A percentile compares a stretch with the other conserved stretches of the same genome.
These are phyloP conservation scores for Gallinago solitaria DNA, from an alignment of 2,797 vertebrate species.

Conservation along the genomic window DNA sequence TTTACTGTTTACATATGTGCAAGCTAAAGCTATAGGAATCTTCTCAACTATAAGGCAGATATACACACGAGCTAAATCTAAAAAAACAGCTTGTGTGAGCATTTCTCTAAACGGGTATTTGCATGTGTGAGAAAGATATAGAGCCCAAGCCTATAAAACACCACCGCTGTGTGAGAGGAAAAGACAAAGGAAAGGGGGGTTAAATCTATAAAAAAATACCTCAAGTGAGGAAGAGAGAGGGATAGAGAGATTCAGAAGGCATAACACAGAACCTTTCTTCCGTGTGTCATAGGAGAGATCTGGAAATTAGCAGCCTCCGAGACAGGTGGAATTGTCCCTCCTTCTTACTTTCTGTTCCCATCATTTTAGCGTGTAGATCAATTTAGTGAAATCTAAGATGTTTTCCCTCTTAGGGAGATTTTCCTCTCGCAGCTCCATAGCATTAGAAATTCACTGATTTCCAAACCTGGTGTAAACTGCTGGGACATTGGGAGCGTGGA, in stretches of 20 bases:
- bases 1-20: not conserved
- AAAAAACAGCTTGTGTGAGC: not conserved
- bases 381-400: not conserved
- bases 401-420: not conserved
- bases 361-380: not conserved
- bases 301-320: not conserved
- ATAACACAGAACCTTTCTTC: not conserved
- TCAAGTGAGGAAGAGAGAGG: not conserved
- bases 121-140: not conserved
- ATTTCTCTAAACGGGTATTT: not conserved
- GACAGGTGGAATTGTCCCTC: not conserved
- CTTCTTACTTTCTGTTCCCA: not conserved
- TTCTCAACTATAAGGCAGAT: not conserved
- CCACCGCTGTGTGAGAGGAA: not conserved
- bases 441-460: not conserved
- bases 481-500: fast-evolving
- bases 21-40: not conserved
- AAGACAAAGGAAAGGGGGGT: not conserved
- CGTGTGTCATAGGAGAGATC: not conserved
- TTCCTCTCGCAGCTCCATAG: not conserved
- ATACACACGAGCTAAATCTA: not conserved
- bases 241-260: not conserved
- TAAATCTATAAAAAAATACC: not conserved
- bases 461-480: not conserved
- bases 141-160: not conserved